A percentile compares a stretch with the other conserved stretches of the same genome.
These are phyloP conservation scores for Caranx ignobilis DNA, from an alignment of 2,113 vertebrate species.

Conservation along the genomic window DNA sequence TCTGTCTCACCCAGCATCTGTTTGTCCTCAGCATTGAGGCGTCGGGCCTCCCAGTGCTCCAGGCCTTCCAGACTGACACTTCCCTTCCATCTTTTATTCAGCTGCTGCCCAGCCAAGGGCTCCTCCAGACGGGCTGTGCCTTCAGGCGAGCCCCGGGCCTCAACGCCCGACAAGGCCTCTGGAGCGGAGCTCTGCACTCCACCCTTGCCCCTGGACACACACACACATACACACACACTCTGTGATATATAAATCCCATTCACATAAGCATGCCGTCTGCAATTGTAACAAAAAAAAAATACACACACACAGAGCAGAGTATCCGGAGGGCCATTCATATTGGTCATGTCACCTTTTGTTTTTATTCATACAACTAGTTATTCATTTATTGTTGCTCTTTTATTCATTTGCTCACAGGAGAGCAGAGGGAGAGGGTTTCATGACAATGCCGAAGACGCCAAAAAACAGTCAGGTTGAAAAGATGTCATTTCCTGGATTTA, in stretches of 20 bases:
- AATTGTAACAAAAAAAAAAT: slow-evolving; percentile 4
- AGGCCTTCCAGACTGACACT: slow-evolving; percentile 74
- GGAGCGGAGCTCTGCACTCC: slow-evolving; percentile 54
- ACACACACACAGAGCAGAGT: neutral
- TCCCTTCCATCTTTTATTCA: slow-evolving; percentile 81
- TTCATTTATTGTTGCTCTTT: slow-evolving; percentile 71
- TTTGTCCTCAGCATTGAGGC: slow-evolving; percentile 39
- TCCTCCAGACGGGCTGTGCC: slow-evolving; percentile 79
- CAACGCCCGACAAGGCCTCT: slow-evolving; percentile 68
- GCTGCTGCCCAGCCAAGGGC: slow-evolving; percentile 68
- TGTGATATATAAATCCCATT: neutral
- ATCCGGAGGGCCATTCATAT: slow-evolving; percentile 50
- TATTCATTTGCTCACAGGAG: slow-evolving; percentile 54
- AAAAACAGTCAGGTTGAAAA: slow-evolving; percentile 15
- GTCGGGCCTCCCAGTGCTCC: slow-evolving; percentile 56
- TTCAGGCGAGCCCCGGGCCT: slow-evolving; percentile 78
- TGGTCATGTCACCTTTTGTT: slow-evolving; percentile 56
- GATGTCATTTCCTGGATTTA: neutral
- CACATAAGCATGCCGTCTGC: slow-evolving; percentile 29
- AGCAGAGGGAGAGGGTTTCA: neutral
- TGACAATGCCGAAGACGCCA: slow-evolving; percentile 4
- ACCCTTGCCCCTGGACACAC: slow-evolving; percentile 43
- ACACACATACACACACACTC: slow-evolving; percentile 9
- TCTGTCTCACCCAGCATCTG: slow-evolving; percentile 53
- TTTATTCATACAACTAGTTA: slow-evolving; percentile 72